These are phyloP conservation scores for Arothron firmamentum DNA, from an alignment of 2,113 vertebrate genomes.

Conservation along the genomic window DNA sequence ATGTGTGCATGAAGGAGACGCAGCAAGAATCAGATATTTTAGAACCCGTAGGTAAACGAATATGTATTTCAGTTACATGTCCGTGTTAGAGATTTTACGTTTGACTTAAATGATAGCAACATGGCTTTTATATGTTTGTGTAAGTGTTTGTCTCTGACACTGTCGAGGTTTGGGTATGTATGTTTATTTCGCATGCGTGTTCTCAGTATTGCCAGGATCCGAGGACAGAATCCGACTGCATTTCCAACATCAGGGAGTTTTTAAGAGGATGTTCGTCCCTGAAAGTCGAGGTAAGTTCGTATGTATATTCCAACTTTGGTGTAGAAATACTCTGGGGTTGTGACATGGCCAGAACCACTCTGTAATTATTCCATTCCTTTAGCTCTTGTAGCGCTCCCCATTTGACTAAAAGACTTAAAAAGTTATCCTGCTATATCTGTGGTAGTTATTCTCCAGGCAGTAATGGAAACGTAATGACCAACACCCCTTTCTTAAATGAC, in stretches of 20 bases:
- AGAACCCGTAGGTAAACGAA: background rate
- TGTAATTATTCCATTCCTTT: slow-evolving; percentile 1
- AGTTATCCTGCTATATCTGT: slow-evolving; percentile 34
- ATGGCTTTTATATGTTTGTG: background rate
- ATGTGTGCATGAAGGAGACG: slow-evolving; percentile 48
- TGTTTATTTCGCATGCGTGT: slow-evolving; percentile 40
- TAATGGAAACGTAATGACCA: background rate
- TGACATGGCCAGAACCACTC: slow-evolving; percentile 17
- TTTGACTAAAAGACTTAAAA: slow-evolving; percentile 13
- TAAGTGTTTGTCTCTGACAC: background rate
- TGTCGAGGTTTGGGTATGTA: slow-evolving; percentile 41
- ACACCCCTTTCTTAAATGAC: slow-evolving; percentile 9
- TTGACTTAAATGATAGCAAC: background rate
- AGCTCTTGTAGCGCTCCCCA: slow-evolving; percentile 2
- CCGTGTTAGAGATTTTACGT: background rate
- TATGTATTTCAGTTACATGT: background rate
- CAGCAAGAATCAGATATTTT: slow-evolving; percentile 34
- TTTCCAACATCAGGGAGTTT: slow-evolving; percentile 88
- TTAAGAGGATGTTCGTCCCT: slow-evolving; percentile 83
- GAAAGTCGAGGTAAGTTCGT: slow-evolving; percentile 88
- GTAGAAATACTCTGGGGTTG: background rate
- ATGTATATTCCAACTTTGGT: slow-evolving; percentile 10
- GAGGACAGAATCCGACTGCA: slow-evolving; percentile 85
- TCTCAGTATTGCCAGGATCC: slow-evolving; percentile 87
- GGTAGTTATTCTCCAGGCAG: background rate